These are phyloP conservation scores for Xenentodon cancila DNA, from an alignment of 2,797 vertebrate genomes.

Conservation along the genomic window DNA sequence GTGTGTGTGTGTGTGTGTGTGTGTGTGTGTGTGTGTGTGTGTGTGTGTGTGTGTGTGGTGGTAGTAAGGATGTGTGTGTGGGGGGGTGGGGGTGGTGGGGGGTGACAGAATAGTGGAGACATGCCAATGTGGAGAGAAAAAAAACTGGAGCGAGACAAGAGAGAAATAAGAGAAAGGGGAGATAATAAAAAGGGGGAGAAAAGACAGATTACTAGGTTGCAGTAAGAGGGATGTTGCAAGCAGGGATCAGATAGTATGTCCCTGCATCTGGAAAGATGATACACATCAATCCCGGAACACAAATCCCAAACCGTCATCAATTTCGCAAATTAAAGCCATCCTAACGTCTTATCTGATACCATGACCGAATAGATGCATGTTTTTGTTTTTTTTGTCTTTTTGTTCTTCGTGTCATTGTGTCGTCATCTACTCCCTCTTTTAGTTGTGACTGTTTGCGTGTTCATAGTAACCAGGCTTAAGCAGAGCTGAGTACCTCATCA, in stretches of 20 bases:
- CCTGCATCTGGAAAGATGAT: constrained; percentile 37
- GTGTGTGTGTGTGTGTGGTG: no score
- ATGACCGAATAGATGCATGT: background rate
- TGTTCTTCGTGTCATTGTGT: background rate
- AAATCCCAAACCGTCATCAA: constrained; percentile 41
- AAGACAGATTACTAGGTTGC: constrained; percentile 20
- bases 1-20: no score
- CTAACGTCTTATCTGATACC: constrained; percentile 43
- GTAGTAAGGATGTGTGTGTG: no score
- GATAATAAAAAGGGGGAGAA: background rate
- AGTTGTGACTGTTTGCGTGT: background rate
- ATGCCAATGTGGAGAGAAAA: constrained; percentile 54
- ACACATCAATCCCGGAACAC: constrained; percentile 42
- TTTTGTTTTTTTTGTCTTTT: constrained; percentile 22
- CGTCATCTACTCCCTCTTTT: no score
- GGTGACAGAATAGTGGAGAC: background rate
- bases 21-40: no score
- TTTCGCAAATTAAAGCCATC: constrained; percentile 33
- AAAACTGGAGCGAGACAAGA: constrained; percentile 6
- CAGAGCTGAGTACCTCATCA: background rate
- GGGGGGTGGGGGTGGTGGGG: constrained; percentile 22
- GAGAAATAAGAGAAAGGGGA: constrained; percentile 24
- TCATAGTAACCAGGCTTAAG: constrained; percentile 5
- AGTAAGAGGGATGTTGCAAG: constrained; percentile 9
- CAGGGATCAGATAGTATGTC: constrained; percentile 25